A percentile compares a stretch with the other conserved stretches of the same genome.
These are phyloP conservation scores for Caenorhabditis angaria DNA, from an alignment of 2,888 invertebrate genomes.

Conservation along the genomic window DNA sequence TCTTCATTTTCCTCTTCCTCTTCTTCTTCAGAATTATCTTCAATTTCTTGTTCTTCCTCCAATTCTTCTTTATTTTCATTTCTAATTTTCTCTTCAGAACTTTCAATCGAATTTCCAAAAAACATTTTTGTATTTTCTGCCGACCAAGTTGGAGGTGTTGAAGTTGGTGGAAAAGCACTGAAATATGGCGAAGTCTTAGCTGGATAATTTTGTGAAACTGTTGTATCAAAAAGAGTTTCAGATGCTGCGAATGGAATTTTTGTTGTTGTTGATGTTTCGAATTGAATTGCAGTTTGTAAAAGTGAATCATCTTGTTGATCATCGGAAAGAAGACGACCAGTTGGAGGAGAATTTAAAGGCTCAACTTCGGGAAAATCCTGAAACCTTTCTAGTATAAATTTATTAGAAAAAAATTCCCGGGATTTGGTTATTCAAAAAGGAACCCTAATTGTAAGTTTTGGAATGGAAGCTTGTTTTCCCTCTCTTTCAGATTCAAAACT, in stretches of 20 bases:
- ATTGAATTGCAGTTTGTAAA: neutral
- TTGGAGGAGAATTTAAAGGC: neutral
- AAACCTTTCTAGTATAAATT: no score
- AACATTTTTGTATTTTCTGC: neutral
- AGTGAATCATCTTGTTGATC: conserved; percentile 15
- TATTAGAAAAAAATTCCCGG: no score
- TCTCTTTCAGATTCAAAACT: neutral
- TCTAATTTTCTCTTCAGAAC: neutral
- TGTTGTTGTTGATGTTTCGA: neutral
- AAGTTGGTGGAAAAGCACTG: conserved; percentile 15
- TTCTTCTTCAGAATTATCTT: conserved; percentile 5
- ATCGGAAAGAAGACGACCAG: conserved; percentile 21
- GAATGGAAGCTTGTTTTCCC: neutral
- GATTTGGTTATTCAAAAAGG: no score
- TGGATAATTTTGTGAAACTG: conserved; percentile 5
- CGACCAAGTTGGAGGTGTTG: conserved; percentile 15
- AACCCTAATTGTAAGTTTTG: neutral
- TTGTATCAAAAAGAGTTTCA: conserved; percentile 22
- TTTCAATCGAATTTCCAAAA: conserved; percentile 6
- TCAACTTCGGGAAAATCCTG: conserved; percentile 1
- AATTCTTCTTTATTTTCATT: conserved; percentile 3
- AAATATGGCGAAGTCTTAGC: conserved; percentile 27
- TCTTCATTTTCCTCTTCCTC: neutral
- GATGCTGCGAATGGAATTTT: conserved; percentile 22
- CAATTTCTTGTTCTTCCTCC: conserved; percentile 23